Evolutionary conservation across 1,140 invertebrate genomes (phyloP).

Genomic region (Trypoxylus dichotomus): DNA sequence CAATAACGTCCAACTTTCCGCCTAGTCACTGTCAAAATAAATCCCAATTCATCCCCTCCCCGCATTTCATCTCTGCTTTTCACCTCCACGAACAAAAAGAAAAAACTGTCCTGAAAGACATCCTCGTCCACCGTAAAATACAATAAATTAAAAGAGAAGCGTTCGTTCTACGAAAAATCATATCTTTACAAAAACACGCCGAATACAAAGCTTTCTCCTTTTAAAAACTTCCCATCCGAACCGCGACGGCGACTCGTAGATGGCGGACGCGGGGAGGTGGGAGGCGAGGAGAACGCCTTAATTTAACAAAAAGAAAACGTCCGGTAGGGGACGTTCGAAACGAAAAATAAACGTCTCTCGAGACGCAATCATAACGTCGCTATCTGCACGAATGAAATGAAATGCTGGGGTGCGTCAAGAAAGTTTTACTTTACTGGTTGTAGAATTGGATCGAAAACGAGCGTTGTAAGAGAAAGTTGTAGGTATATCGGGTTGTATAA

Average conservation of each 20-base stretch:
- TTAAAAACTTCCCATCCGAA: background rate
- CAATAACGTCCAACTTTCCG: background rate
- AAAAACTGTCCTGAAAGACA: background rate
- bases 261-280: background rate
- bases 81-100: background rate
- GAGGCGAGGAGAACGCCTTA: background rate
- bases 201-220: background rate
- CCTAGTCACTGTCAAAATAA: conserved; percentile 1
- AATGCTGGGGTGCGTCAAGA: background rate
- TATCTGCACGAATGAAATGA: background rate
- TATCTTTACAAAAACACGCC: background rate
- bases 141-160: background rate
- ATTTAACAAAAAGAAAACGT: background rate
- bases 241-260: background rate
- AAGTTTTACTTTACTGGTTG: background rate
- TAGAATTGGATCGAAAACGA: background rate
- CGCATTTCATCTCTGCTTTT: background rate
- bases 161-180: background rate
- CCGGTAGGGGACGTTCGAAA: background rate
- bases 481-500: too few species aligned
- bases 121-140: background rate
- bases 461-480: too few species aligned
- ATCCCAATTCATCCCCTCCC: background rate
- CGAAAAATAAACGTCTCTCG: background rate
- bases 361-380: background rate